Percentiles rank a stretch among this genome's conserved stretches.
phyloP scores from a whole-genome alignment of 1,140 invertebrate species.

The Thaumatotibia leucotreta region DNA sequence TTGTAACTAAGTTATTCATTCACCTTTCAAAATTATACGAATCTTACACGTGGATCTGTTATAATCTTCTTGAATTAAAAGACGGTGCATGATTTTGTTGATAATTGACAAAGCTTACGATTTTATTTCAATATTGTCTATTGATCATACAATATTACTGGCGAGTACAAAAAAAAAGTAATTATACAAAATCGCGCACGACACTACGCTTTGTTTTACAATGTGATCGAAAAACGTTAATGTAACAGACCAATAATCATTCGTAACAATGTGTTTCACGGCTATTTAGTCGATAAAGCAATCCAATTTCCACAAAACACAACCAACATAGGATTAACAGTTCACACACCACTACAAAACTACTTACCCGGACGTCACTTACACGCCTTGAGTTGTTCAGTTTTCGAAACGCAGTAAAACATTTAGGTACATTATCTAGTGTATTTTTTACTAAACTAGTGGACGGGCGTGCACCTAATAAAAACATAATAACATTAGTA shows the following conservation, averaged over 20 bases:
- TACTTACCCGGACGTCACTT: not conserved
- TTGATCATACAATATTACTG: not conserved
- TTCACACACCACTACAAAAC: not conserved
- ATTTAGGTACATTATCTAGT: no score
- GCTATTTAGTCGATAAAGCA: not conserved
- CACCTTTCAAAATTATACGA: no score
- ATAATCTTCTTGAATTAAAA: no score
- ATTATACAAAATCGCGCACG: not conserved
- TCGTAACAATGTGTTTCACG: not conserved
- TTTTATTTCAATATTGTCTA: no score
- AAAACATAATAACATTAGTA: not conserved
- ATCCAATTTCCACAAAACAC: conserved; percentile 1
- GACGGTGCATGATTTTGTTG: no score
- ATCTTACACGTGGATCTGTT: no score
- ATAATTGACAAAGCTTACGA: no score
- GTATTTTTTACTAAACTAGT: no score
- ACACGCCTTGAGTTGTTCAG: not conserved
- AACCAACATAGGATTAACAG: not conserved
- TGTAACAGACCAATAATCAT: not conserved
- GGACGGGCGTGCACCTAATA: no score
- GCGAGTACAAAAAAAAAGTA: not conserved
- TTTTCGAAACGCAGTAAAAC: not conserved
- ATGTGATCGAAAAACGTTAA: not conserved
- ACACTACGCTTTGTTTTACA: not conserved
- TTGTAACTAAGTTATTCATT: no score